Base-by-base conservation (phyloP, 2,797 vertebrate genomes). In the Diplodus sargus region DNA sequence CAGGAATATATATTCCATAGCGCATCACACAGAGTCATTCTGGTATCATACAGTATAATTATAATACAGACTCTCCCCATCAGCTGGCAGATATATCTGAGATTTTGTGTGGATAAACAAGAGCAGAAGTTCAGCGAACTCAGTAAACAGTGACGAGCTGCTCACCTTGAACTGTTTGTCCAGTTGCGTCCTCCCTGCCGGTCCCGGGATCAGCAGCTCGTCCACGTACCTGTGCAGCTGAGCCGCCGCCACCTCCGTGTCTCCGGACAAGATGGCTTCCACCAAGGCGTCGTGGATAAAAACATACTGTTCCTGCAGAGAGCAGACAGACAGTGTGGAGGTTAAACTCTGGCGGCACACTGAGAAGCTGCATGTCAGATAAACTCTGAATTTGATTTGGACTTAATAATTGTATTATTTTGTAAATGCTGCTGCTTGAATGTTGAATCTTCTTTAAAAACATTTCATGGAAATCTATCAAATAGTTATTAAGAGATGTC, bases 161-260 rank as follows among this genome's bases (percentile, higher is more conserved):
- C 76, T 95, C 87, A 99, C 98, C 96, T 98, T 96, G 90, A 99
- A 98, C 89, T 99, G 97, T 70, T 96, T 96, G 80, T 98, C 97
- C 65, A 99, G 92, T 10, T 85, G 94, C 0, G 95, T 98, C 88
- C 91, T 96, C 88, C 97, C 97, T 51, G 95, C 94, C 48, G 95
- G 92, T 51, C 95, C 95, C 1, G 96, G 95, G 84, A 94, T 97
- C 92, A 99, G 94, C 84, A 99, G 96, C 59, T 96, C 92, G 42
- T 98, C 97, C 73, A 99, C 96, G 13, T 99, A 98, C 84, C 91
- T 91, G 67, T 98, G 97, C 65, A 99, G 95, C 42, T 94, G 95
- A 84, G 91, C 91, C 10, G 97, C 95, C 0, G 72, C 87, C 57
- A 99, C 96, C 85, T 98, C 97, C 0, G 98, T 99, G 84, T 98